A percentile compares a stretch with the other conserved stretches of the same genome.
Conservation (phyloP, 2,797 vertebrate genomes). For the Tokudaia muenninki region DNA sequence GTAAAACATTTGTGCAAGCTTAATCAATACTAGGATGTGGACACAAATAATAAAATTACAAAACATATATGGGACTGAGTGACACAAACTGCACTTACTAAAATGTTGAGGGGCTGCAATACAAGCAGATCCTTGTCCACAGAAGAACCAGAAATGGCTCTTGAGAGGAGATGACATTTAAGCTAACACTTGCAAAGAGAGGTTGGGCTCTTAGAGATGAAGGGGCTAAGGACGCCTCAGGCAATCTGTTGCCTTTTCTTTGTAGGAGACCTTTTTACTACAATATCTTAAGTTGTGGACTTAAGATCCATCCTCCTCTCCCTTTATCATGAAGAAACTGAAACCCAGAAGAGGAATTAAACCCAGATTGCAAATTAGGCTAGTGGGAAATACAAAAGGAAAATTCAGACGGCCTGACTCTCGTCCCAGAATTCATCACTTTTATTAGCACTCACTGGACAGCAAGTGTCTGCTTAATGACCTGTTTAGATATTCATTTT, state of each 20-base stretch:
- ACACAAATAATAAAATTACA: neutral
- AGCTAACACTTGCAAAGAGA: neutral
- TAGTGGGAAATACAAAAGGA: neutral
- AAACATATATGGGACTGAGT: neutral
- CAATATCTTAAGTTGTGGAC: neutral
- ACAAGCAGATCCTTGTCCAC: neutral
- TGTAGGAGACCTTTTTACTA: neutral
- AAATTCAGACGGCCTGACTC: constrained; percentile 23
- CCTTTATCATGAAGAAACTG: neutral
- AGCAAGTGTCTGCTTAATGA: constrained; percentile 11
- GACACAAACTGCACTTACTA: neutral
- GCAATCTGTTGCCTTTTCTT: neutral
- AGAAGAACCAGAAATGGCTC: neutral
- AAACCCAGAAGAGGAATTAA: neutral
- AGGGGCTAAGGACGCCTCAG: neutral
- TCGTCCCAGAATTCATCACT: neutral
- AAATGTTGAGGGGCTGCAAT: neutral
- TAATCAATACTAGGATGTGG: neutral
- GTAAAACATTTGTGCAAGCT: neutral
- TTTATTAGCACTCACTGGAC: constrained; percentile 26
- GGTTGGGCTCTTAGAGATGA: neutral
- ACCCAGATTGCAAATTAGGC: neutral
- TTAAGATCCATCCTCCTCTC: neutral
- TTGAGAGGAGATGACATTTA: neutral
- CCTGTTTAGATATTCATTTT: constrained; percentile 74